These are phyloP conservation scores for Globicephala melas DNA, from an alignment of 2,113 vertebrate genomes.

Conservation along the genomic window DNA sequence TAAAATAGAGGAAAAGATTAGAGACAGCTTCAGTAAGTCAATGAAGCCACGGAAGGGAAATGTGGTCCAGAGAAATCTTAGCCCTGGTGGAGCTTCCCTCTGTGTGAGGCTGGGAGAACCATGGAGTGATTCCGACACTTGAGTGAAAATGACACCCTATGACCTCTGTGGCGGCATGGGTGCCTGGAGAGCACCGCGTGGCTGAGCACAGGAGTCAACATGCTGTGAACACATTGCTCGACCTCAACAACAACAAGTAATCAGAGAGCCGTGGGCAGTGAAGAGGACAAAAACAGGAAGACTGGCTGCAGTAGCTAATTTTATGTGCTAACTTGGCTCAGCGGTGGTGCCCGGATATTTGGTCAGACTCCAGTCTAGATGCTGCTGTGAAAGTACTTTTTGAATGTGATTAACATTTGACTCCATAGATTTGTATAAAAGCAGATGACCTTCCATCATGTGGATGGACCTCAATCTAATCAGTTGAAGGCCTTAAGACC, in stretches of 20 bases:
- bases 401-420: background rate
- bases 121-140: background rate
- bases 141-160: background rate
- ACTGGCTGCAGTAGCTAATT: background rate
- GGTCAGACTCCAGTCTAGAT: background rate
- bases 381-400: background rate
- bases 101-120: background rate
- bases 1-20: background rate
- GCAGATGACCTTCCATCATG: background rate
- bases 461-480: background rate
- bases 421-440: background rate
- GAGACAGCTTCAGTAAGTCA: background rate
- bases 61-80: background rate
- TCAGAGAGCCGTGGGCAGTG: rapidly evolving
- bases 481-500: background rate
- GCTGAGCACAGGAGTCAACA: background rate
- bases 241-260: background rate
- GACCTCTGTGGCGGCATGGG: background rate
- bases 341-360: background rate
- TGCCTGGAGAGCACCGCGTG: background rate
- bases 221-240: background rate
- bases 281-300: background rate
- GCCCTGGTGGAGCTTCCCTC: background rate
- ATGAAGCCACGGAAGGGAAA: background rate
- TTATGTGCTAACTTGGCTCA: background rate